Percentiles rank a stretch among this genome's conserved stretches.
Evolutionary conservation across 1,140 invertebrate genomes (phyloP).

Genomic region (Aleiodes sp.): DNA sequence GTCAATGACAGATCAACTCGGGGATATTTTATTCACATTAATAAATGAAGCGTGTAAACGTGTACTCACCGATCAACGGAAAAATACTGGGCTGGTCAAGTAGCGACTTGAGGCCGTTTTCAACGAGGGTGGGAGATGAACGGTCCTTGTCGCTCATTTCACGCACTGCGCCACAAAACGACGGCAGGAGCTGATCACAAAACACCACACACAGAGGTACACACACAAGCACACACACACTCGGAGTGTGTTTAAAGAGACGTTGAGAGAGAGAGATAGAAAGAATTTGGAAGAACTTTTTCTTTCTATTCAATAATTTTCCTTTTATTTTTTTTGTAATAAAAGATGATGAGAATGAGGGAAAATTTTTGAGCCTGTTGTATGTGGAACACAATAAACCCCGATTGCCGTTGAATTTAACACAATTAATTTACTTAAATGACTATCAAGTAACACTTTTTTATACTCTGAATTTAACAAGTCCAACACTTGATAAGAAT

Average conservation of each 20-base stretch:
- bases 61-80: constrained; percentile 78
- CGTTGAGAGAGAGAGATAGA: too few relatives aligned
- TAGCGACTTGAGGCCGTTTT: constrained; percentile 80
- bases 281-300: too few relatives aligned
- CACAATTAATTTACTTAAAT: too few relatives aligned
- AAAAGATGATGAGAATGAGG: neutral
- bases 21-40: too few relatives aligned
- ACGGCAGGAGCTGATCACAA: constrained; percentile 8
- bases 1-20: too few relatives aligned
- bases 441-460: too few relatives aligned
- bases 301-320: too few relatives aligned
- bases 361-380: constrained; percentile 8
- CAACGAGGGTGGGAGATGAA: constrained; percentile 79
- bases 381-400: neutral
- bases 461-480: neutral
- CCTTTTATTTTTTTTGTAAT: too few relatives aligned
- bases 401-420: too few relatives aligned
- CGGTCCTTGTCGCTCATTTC: constrained; percentile 82
- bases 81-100: constrained; percentile 81
- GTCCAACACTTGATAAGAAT: neutral
- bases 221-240: neutral
- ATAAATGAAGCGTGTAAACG: constrained; percentile 17
- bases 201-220: neutral
- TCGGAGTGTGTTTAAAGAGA: too few relatives aligned
- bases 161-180: constrained; percentile 56